phyloP scores from a whole-genome alignment of 2,797 vertebrate genomes.

The Eupleurogrammus muticus region DNA sequence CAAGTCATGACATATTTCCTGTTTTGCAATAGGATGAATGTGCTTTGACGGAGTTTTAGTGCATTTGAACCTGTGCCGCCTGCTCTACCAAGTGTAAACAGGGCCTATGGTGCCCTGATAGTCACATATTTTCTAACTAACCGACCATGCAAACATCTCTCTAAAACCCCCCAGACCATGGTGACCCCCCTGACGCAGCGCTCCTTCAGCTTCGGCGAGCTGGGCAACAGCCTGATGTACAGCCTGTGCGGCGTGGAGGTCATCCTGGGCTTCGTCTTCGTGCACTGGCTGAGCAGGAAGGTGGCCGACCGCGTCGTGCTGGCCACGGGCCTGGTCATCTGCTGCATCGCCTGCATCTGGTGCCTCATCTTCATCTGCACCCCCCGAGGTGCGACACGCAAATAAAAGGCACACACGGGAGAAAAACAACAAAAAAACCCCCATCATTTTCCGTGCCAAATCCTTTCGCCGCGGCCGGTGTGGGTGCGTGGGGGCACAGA shows the following conservation, averaged over 20 bases:
- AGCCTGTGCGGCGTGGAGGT: conserved; percentile 90
- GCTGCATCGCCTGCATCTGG: conserved; percentile 87
- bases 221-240: conserved; percentile 91
- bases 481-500: conserved; percentile 37
- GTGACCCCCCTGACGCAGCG: conserved; percentile 89
- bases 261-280: conserved; percentile 88
- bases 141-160: conserved; percentile 35
- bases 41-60: too few relatives aligned
- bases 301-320: conserved; percentile 86
- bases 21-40: too few relatives aligned
- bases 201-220: conserved; percentile 86
- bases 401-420: background rate
- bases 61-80: too few relatives aligned
- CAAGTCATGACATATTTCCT: too few relatives aligned
- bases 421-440: background rate
- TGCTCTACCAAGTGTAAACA: too few relatives aligned
- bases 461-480: conserved; percentile 27
- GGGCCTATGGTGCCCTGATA: too few relatives aligned
- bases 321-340: conserved; percentile 84
- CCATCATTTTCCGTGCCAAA: conserved; percentile 19
- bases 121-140: conserved; percentile 8
- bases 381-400: conserved; percentile 81
- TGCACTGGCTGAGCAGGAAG: conserved; percentile 86
- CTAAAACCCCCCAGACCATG: conserved; percentile 83
- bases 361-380: conserved; percentile 87